A percentile compares a stretch with the other conserved stretches of the same genome.
Conservation (phyloP, 1,140 invertebrate species). For the Euglossa dilemma region DNA sequence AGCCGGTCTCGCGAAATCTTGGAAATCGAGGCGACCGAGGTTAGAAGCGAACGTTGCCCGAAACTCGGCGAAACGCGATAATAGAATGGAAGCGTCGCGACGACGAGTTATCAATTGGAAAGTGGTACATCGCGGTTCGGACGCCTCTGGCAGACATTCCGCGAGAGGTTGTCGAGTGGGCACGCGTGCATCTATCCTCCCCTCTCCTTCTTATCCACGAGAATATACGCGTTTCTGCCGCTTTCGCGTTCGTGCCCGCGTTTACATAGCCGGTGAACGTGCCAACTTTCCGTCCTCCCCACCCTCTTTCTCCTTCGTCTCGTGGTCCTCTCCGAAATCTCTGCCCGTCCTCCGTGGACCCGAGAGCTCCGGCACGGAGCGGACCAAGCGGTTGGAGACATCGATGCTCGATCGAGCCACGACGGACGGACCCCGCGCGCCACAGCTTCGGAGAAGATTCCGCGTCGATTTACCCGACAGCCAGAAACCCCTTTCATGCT, state of each 20-base stretch:
- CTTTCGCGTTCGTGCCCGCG: slow-evolving; percentile 9
- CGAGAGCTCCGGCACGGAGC: no score
- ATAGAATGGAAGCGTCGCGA: neutral
- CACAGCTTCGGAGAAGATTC: neutral
- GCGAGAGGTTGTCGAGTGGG: slow-evolving; percentile 54
- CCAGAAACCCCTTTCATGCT: slow-evolving; percentile 23
- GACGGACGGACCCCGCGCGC: neutral
- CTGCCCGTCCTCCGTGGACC: no score
- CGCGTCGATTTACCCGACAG: neutral
- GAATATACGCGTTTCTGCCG: slow-evolving; percentile 2
- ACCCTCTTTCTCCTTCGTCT: no score
- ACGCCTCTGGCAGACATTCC: slow-evolving; percentile 71
- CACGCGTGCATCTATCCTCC: slow-evolving; percentile 52
- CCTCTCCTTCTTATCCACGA: slow-evolving; percentile 7
- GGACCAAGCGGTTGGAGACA: no score
- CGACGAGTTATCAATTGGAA: slow-evolving; percentile 66
- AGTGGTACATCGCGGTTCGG: slow-evolving; percentile 72
- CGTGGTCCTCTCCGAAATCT: no score
- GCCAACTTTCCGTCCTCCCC: neutral
- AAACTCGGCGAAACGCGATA: neutral
- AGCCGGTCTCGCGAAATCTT: no score
- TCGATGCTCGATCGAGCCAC: neutral
- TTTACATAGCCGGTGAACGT: neutral
- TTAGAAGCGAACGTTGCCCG: no score
- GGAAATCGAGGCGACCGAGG: no score